A percentile compares a stretch with the other conserved stretches of the same genome.
These are phyloP conservation scores for Hypselothyrea guttata DNA, from an alignment of 2,888 invertebrate genomes.

Conservation along the genomic window DNA sequence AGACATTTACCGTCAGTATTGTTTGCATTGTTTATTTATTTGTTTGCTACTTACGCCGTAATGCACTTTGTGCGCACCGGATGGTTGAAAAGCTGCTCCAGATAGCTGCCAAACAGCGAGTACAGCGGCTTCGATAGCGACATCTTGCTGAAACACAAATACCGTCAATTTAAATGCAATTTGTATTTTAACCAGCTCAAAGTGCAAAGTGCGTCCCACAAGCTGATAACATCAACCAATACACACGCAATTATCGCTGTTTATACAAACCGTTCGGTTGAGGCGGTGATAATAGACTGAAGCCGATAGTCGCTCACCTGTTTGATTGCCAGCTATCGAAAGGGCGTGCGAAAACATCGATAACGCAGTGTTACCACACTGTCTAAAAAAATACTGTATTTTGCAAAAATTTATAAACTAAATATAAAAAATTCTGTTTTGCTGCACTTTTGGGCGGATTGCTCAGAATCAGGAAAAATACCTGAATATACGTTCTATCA, in stretches of 20 bases:
- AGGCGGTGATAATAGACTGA: constrained; percentile 38
- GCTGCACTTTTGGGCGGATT: too few relatives aligned
- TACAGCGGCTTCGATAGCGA: constrained; percentile 86
- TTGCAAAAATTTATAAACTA: too few relatives aligned
- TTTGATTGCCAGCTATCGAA: constrained; percentile 13
- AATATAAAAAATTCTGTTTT: too few relatives aligned
- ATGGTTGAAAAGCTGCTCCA: constrained; percentile 88
- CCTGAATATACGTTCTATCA: too few relatives aligned
- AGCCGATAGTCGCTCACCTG: constrained; percentile 32
- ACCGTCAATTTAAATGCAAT: constrained; percentile 7
- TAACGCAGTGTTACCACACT: too few relatives aligned
- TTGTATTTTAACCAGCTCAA: constrained; percentile 39
- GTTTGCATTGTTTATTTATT: too few relatives aligned
- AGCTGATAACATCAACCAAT: constrained; percentile 40
- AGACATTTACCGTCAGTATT: too few relatives aligned
- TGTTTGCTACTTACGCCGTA: constrained; percentile 85
- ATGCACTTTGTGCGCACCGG: constrained; percentile 91
- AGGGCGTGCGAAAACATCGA: too few relatives aligned
- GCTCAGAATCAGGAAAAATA: too few relatives aligned
- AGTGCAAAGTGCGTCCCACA: constrained; percentile 70
- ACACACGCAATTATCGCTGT: background rate
- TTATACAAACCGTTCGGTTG: constrained; percentile 22
- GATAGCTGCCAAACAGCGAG: constrained; percentile 87
- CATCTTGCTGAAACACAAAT: constrained; percentile 57
- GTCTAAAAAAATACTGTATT: too few relatives aligned